Conservation (phyloP, 2,797 vertebrate genomes). For the Melanotaenia nigrans region DNA sequence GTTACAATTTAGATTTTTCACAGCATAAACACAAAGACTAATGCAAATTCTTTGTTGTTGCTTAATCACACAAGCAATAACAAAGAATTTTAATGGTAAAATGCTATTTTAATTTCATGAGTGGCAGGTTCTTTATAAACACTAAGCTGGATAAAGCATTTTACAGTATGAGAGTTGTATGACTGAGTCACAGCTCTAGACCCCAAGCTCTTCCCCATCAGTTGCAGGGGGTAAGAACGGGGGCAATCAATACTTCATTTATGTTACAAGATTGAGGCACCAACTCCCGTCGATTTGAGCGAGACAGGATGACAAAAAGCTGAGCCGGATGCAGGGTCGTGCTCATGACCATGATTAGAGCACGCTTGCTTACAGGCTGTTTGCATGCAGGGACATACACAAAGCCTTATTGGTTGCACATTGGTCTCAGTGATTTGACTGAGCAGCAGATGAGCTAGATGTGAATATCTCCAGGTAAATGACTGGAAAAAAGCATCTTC, state of each 20-base stretch:
- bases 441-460: background rate
- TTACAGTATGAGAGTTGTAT: background rate
- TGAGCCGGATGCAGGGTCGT: slow-evolving; percentile 15
- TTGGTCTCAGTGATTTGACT: background rate
- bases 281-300: slow-evolving; percentile 57
- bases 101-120: background rate
- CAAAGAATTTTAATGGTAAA: background rate
- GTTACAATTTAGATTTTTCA: slow-evolving; percentile 2
- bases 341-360: slow-evolving; percentile 4
- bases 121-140: background rate
- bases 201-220: slow-evolving; percentile 46
- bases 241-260: slow-evolving; percentile 74
- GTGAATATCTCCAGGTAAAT: background rate
- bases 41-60: background rate
- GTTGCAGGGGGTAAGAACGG: slow-evolving; percentile 41
- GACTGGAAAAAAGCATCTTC: background rate
- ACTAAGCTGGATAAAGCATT: background rate
- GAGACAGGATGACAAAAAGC: slow-evolving; percentile 27
- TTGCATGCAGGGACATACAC: slow-evolving; percentile 3
- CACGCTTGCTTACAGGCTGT: background rate
- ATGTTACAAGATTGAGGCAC: slow-evolving; percentile 61
- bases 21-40: background rate
- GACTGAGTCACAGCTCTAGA: slow-evolving; percentile 26
- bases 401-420: background rate
- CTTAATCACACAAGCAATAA: background rate